These are phyloP conservation scores for Zaprionus lineosus DNA, from an alignment of 2,888 invertebrate species.

Conservation along the genomic window DNA sequence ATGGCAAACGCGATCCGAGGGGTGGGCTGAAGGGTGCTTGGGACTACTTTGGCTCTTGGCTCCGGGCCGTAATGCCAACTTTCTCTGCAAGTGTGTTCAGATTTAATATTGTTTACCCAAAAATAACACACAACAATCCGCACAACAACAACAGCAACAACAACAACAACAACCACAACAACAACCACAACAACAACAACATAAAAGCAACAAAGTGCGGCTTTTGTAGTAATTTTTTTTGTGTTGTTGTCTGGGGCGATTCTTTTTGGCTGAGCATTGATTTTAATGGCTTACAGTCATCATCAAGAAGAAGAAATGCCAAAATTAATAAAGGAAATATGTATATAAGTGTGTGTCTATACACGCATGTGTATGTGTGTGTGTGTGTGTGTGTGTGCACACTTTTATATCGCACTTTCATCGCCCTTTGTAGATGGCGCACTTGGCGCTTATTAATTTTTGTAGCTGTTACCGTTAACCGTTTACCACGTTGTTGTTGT, in stretches of 20 bases:
- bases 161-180: constrained; percentile 20
- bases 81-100: constrained; percentile 76
- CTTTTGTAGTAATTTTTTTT: constrained; percentile 57
- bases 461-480: constrained; percentile 34
- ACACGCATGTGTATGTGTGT: neutral
- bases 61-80: constrained; percentile 61
- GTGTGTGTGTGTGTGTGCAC: neutral
- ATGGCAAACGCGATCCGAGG: neutral
- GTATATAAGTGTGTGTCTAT: constrained; percentile 1
- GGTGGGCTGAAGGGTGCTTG: neutral
- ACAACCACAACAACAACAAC: constrained; percentile 13
- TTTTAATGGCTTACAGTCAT: constrained; percentile 67
- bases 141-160: constrained; percentile 36
- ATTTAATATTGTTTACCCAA: constrained; percentile 74
- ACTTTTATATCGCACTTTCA: constrained; percentile 68
- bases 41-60: constrained; percentile 33
- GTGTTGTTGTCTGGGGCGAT: constrained; percentile 21
- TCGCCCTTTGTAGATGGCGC: constrained; percentile 55
- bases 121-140: no score
- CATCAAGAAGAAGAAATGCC: constrained; percentile 36
- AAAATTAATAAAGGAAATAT: constrained; percentile 59
- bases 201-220: constrained; percentile 14
- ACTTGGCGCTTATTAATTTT: constrained; percentile 73
- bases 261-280: constrained; percentile 55
- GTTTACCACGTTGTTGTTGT: constrained; percentile 7